Conservation (phyloP, 2,113 vertebrate genomes). For the Melospiza melodia region DNA sequence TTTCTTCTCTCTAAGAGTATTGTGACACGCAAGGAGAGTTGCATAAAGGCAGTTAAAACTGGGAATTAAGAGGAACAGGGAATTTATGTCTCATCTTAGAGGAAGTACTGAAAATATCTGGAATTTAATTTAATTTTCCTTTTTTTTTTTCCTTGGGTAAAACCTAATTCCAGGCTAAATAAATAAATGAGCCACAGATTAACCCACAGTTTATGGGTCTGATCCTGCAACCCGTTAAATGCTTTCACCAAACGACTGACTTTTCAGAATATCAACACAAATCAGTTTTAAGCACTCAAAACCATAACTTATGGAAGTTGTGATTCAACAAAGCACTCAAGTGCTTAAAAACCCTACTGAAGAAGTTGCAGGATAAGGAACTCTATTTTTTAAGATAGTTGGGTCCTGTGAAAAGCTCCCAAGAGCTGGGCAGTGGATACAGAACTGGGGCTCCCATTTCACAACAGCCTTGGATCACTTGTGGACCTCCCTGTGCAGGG, state of each 20-base stretch:
- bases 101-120: constrained; percentile 18
- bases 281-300: background rate
- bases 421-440: background rate
- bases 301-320: background rate
- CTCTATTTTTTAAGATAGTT: background rate
- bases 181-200: background rate
- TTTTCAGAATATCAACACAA: background rate
- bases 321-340: background rate
- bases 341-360: background rate
- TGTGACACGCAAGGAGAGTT: constrained; percentile 5
- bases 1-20: constrained; percentile 20
- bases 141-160: background rate
- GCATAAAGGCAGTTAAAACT: constrained; percentile 21
- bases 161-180: background rate
- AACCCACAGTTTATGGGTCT: constrained; percentile 25
- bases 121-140: background rate
- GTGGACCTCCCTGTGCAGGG: background rate
- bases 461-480: background rate
- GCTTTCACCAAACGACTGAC: background rate
- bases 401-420: background rate
- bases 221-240: constrained; percentile 1
- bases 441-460: background rate
- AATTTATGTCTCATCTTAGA: constrained; percentile 1
- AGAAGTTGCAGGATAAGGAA: background rate
- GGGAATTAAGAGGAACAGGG: background rate